A percentile compares a stretch with the other conserved stretches of the same genome.
phyloP scores from a whole-genome alignment of 2,888 invertebrate species.

The Rhingia campestris region DNA sequence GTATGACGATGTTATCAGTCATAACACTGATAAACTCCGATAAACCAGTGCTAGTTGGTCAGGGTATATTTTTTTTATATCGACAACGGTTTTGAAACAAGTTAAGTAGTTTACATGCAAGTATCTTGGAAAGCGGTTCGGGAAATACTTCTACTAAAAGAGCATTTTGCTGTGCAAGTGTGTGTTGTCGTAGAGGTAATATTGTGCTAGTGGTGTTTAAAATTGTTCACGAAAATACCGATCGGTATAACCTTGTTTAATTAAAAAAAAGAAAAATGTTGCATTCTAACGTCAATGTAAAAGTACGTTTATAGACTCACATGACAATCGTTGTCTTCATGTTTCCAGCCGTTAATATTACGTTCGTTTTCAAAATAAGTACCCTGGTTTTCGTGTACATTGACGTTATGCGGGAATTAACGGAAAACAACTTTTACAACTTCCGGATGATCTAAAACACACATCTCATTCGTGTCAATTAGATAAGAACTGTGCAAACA shows the following conservation, averaged over 20 bases:
- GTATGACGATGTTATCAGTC: constrained; percentile 3
- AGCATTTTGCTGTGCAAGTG: not conserved
- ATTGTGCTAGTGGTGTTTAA: not conserved
- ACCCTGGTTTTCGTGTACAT: too few relatives aligned
- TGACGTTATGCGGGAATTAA: too few relatives aligned
- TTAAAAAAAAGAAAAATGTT: too few relatives aligned
- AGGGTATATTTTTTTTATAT: not conserved
- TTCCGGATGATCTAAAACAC: not conserved
- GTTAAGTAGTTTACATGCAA: constrained; percentile 16
- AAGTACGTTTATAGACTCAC: too few relatives aligned
- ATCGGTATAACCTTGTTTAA: too few relatives aligned
- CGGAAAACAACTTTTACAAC: not conserved
- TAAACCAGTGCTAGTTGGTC: not conserved
- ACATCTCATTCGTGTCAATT: not conserved
- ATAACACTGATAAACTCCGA: constrained; percentile 15
- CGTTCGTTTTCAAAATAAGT: too few relatives aligned
- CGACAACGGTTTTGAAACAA: not conserved
- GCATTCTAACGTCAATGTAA: too few relatives aligned
- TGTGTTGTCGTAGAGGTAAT: not conserved
- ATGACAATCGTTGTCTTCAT: too few relatives aligned
- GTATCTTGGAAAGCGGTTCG: constrained; percentile 1
- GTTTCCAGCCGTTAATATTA: too few relatives aligned
- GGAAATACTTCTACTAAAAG: not conserved
- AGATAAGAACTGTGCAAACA: too few relatives aligned
- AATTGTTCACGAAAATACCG: too few relatives aligned